Conservation (phyloP, 2,888 invertebrate genomes). For the Pandemis cinnamomeana region DNA sequence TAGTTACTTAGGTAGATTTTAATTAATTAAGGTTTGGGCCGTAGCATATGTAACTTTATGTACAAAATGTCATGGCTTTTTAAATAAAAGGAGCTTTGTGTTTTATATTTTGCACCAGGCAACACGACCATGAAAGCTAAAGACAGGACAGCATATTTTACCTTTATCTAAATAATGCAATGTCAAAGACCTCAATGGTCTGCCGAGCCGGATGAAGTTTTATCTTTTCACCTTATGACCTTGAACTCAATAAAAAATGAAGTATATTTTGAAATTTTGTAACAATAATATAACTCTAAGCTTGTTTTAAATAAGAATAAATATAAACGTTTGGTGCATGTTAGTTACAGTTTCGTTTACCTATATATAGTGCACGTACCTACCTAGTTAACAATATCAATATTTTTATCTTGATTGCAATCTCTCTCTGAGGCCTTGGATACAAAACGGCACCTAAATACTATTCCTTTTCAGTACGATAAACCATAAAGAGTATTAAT, state of each 20-base stretch:
- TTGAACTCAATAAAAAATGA: constrained; percentile 51
- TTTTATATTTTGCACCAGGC: background rate
- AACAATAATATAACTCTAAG: background rate
- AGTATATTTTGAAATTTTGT: background rate
- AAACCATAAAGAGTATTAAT: background rate
- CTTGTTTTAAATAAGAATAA: constrained; percentile 1
- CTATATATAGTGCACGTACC: background rate
- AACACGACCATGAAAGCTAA: background rate
- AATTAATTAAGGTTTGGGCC: too few relatives aligned
- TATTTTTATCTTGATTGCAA: constrained; percentile 11
- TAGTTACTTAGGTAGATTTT: too few relatives aligned
- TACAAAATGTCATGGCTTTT: too few relatives aligned
- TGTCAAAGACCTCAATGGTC: constrained; percentile 47
- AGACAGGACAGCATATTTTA: constrained; percentile 1
- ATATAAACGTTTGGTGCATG: background rate
- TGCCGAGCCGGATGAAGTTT: constrained; percentile 60
- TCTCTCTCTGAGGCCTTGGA: constrained; percentile 1
- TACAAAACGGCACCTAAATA: background rate
- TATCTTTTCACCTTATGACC: constrained; percentile 59
- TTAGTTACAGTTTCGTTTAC: background rate
- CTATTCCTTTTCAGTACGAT: background rate
- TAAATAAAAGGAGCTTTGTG: background rate
- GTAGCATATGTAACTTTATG: too few relatives aligned
- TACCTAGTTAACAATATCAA: background rate
- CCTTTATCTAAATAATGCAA: constrained; percentile 18